Evolutionary conservation across 2,113 vertebrate species (phyloP), one percentile per base, ranked within the genome.

Genomic region (Dicerorhinus sumatrensis): DNA sequence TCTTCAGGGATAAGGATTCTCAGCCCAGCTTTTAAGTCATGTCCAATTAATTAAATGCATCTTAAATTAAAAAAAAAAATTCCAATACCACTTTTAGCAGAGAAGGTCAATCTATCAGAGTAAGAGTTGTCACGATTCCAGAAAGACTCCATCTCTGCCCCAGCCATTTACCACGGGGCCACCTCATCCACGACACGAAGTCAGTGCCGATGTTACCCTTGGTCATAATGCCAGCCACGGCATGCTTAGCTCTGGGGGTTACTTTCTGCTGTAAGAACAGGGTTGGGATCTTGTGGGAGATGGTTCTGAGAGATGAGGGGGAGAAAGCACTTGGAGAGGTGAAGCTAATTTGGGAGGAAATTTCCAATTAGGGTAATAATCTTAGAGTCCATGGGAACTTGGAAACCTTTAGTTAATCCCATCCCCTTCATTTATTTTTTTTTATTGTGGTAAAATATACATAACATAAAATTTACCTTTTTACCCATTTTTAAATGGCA

Each of bases 131-230:
- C 62, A 23, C 25, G 16, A 54, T 72, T 93, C 60, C 72, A 76
- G 11, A 31, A 88, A 81, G 46, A 48, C 33, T 62, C 18, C 8
- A 1, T n/a, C 33, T 87, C 39, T 10, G 85, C 46, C n/a, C 62
- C 48, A 51, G 87, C 48, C 39, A 16, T 42, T 51, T 39, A 6
- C 3, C 48, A 1, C 0, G 8, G 48, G 36, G 48, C 29, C 6
- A 0, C 33, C 82, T 88, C 48, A 21, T 6, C 46, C 72, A 69
- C 1, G 0, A 23, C 69, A 23, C 62, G 67, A 77, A 42, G 48
- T 12, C 3, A 3, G 4, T 27, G 14, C 3, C 6, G 36, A 51
- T 6, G 2, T 17, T 17, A 9, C 36, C n/a, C 21, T 6, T 0
- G 1, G 51, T 51, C 27, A 3, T 4, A 8, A 6, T 8, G 8